Percentiles rank a stretch among this genome's conserved stretches.
These are phyloP conservation scores for Charina bottae DNA, from an alignment of 2,113 vertebrate genomes.

Conservation along the genomic window DNA sequence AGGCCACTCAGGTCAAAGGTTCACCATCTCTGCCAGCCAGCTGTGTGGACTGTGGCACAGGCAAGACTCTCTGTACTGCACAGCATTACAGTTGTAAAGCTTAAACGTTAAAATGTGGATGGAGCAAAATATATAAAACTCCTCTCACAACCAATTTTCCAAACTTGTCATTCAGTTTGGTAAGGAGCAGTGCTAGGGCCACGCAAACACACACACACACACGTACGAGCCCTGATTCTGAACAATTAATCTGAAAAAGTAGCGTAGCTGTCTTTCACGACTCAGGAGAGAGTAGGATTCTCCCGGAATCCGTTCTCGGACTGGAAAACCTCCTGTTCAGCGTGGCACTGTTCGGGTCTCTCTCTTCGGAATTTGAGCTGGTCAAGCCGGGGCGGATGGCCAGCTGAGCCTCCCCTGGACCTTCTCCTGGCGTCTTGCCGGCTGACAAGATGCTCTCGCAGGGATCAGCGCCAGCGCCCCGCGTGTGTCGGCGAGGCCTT, in stretches of 20 bases:
- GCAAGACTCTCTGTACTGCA: not conserved
- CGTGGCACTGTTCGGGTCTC: not conserved
- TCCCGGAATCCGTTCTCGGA: not conserved
- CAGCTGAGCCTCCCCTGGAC: not conserved
- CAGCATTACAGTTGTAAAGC: not conserved
- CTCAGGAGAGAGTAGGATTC: not conserved
- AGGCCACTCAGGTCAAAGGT: not conserved
- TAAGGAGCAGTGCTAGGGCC: not conserved
- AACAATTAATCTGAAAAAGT: not conserved
- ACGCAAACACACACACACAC: no score
- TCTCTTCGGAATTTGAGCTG: not conserved
- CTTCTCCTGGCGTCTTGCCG: not conserved
- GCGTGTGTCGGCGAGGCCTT: conserved; percentile 72
- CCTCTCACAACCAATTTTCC: not conserved
- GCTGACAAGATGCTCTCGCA: not conserved
- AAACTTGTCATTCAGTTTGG: not conserved
- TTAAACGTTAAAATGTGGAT: not conserved
- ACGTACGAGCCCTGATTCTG: not conserved
- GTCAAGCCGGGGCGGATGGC: not conserved
- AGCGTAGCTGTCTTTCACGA: not conserved
- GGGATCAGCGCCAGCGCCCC: conserved; percentile 77
- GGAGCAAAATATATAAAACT: not conserved
- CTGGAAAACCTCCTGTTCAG: not conserved
- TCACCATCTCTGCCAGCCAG: not conserved
- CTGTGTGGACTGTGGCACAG: no score